Conservation (phyloP, 2,113 vertebrate species). For the Psilopsiagon aurifrons region DNA sequence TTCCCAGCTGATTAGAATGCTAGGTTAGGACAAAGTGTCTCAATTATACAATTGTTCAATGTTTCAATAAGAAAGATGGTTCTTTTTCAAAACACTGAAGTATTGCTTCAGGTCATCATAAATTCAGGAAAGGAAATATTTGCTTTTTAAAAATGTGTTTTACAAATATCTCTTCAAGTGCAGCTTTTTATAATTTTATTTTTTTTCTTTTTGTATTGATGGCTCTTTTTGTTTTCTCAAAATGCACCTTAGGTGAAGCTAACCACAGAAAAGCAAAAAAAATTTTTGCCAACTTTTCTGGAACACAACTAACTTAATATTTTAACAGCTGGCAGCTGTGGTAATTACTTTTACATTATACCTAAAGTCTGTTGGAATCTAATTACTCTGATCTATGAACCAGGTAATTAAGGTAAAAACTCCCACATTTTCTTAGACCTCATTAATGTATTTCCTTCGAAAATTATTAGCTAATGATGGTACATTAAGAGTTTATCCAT, state of each 20-base stretch:
- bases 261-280: slow-evolving; percentile 33
- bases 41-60: neutral
- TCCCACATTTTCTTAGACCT: slow-evolving; percentile 61
- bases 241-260: neutral
- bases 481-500: slow-evolving; percentile 55
- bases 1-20: neutral
- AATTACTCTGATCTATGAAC: slow-evolving; percentile 75
- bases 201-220: neutral
- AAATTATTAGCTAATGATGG: slow-evolving; percentile 67
- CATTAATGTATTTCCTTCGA: slow-evolving; percentile 70
- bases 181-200: neutral
- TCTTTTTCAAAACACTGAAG: neutral
- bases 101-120: neutral
- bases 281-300: slow-evolving; percentile 46
- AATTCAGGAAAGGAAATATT: neutral
- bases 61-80: neutral
- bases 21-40: neutral
- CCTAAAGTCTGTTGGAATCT: slow-evolving; percentile 64
- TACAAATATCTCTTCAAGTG: neutral
- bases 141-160: neutral
- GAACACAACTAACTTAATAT: slow-evolving; percentile 35
- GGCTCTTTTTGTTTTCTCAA: neutral
- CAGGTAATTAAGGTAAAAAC: slow-evolving; percentile 72
- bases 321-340: slow-evolving; percentile 68
- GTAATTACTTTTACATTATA: slow-evolving; percentile 71